These are phyloP conservation scores for Phyllotis vaccarum DNA, from an alignment of 2,797 vertebrate species.

Conservation along the genomic window DNA sequence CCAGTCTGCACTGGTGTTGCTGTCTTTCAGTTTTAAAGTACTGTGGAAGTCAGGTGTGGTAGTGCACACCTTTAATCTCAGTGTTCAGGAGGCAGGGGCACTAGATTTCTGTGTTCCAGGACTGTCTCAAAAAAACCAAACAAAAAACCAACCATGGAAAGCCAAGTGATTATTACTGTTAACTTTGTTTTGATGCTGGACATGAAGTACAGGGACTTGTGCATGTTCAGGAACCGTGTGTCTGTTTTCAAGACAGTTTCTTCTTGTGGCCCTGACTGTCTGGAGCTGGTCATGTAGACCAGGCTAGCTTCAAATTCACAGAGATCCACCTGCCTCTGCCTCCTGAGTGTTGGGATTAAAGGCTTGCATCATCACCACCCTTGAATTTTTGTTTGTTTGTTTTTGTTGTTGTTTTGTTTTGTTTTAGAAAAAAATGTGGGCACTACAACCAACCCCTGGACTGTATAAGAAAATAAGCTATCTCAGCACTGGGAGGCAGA, in stretches of 20 bases:
- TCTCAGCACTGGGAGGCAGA: neutral
- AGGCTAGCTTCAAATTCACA: neutral
- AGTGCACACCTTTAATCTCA: neutral
- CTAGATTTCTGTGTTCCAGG: neutral
- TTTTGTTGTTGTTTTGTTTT: too few species aligned
- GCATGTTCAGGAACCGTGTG: neutral
- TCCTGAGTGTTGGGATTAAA: neutral
- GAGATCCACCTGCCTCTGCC: neutral
- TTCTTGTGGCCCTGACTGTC: neutral
- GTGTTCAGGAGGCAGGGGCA: neutral
- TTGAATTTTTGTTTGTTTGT: too few species aligned
- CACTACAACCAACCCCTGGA: too few species aligned
- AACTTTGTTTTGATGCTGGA: neutral
- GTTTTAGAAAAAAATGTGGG: too few species aligned
- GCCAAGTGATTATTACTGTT: neutral
- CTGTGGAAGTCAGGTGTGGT: neutral
- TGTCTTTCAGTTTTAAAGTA: constrained; percentile 14
- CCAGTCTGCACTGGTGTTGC: neutral
- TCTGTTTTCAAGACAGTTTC: neutral
- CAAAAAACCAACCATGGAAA: constrained; percentile 6
- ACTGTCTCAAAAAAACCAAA: neutral
- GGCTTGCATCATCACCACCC: neutral
- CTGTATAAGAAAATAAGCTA: neutral
- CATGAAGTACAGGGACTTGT: neutral
- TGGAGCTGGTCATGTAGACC: neutral